Base-by-base conservation (phyloP, 1,140 invertebrate species). In the Drosophila watanabei region DNA sequence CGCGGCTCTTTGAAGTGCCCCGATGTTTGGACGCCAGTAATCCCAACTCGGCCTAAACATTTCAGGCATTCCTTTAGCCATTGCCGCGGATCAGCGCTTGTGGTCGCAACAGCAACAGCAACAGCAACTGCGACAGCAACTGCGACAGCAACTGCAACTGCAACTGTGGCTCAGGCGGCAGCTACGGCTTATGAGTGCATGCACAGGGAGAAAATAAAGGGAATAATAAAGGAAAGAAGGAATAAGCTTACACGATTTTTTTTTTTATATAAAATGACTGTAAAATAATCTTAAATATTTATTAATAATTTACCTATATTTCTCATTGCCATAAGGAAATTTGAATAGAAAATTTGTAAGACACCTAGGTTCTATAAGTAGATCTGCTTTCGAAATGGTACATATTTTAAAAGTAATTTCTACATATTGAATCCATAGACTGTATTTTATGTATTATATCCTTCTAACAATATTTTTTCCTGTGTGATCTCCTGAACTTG, bases 11-110 rank as follows among this genome's bases (percentile, higher is more conserved):
- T 89, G 86, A 89, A 51, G 54, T 89, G 24, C 30, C 62, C 86
- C 86, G 86, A 82, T 89, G 78, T 82, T 89, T 90, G 86, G 86
- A 89, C 86, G 86, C 86, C 82, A 90, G 87, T 89, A 90, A 89
- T 90, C 85, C 85, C 82, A 89, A 82, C 86, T 86, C 73, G 87
- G 86, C 87, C 82, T 75, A 90, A 82, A 72, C 82, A 89, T 89
- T 89, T 90, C 79, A 89, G 62, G 85, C 86, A 89, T 89, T 90
- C 86, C 82, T 90, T 86, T 89, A 51, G 52, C 69, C 56, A 62
- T 57, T 81, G 78, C 85, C 81, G 86, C 86, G 61, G 54, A 80
- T 80, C 78, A 73, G 70, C 78, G 54, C 52, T 32, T 72, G 45
- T 60, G 54, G 52, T 57, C 59, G 69, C 54, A 72, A 49, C 52